Conservation (phyloP, 2,797 vertebrate genomes). For the Psittacula echo region DNA sequence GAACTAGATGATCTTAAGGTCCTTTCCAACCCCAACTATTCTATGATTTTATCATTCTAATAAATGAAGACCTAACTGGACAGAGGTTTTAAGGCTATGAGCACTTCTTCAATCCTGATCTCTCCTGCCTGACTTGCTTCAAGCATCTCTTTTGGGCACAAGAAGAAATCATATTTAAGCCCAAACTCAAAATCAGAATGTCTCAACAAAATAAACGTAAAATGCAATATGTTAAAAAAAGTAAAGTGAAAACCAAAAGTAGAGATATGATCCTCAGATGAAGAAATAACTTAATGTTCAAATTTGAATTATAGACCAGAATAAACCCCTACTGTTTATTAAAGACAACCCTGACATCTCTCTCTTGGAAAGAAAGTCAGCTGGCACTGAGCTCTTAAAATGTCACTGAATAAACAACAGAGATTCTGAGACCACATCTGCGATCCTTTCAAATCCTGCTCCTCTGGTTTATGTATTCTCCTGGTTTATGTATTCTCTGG, state of each 20-base stretch:
- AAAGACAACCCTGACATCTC: neutral
- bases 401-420: neutral
- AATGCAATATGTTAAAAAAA: neutral
- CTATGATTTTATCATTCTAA: neutral
- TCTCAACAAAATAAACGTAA: neutral
- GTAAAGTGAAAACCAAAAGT: neutral
- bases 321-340: neutral
- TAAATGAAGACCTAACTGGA: neutral
- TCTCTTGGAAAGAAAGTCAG: neutral
- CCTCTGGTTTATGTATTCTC: neutral
- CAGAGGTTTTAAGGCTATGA: neutral
- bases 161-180: neutral
- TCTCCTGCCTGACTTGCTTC: neutral
- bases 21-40: neutral
- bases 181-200: neutral
- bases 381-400: neutral
- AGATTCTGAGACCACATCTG: neutral
- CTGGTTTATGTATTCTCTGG: neutral
- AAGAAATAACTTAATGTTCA: neutral
- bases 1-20: neutral
- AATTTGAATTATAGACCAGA: neutral
- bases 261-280: neutral
- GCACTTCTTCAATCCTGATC: neutral
- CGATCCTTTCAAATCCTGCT: neutral
- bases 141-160: neutral